Conservation (phyloP, 2,113 vertebrate genomes). For the Psophia crepitans region DNA sequence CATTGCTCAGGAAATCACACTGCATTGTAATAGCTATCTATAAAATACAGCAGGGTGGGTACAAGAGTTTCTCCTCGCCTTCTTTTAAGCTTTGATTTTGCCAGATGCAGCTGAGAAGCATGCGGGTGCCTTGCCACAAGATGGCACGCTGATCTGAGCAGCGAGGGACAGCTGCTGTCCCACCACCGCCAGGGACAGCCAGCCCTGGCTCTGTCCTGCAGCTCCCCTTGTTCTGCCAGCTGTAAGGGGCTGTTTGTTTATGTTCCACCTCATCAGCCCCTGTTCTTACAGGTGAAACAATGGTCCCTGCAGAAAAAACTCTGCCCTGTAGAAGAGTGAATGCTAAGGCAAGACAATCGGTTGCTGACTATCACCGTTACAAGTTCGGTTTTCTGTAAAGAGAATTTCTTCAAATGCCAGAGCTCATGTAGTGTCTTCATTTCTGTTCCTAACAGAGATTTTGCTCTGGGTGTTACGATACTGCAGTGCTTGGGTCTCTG, state of each 20-base stretch:
- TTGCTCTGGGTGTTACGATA: background rate
- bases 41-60: background rate
- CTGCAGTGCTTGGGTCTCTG: background rate
- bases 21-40: background rate
- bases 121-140: background rate
- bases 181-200: background rate
- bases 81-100: background rate
- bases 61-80: background rate
- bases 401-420: background rate
- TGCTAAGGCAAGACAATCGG: rapidly evolving
- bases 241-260: background rate
- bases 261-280: background rate
- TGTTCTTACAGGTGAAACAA: background rate
- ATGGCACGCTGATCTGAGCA: background rate
- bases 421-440: background rate
- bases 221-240: background rate
- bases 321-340: background rate
- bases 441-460: background rate
- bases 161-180: background rate
- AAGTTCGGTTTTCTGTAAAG: background rate
- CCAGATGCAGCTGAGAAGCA: background rate
- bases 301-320: background rate
- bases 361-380: background rate
- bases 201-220: background rate
- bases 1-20: background rate